Evolutionary conservation across 2,888 invertebrate species (phyloP).

Genomic region (Nomada lathburiana): DNA sequence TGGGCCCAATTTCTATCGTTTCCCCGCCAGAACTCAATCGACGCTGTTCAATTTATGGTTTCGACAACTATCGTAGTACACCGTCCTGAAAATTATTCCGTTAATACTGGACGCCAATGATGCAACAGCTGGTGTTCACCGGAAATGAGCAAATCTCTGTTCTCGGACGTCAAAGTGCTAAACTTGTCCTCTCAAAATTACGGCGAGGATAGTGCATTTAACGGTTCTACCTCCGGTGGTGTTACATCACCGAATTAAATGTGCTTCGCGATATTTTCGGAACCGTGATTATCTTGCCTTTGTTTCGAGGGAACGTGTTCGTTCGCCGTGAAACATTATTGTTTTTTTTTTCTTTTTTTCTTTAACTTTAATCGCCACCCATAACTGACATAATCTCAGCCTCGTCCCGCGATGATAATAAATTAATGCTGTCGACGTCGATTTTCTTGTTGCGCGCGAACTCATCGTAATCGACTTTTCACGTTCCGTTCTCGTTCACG

Average conservation of each 20-base stretch:
- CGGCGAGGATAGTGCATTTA: too few relatives aligned
- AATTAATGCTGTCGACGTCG: neutral
- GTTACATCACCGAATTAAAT: neutral
- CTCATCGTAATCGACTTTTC: conserved; percentile 11
- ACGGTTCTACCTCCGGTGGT: neutral
- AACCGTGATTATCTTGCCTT: too few relatives aligned
- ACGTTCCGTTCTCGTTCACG: conserved; percentile 42
- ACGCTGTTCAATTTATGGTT: neutral
- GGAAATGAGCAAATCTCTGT: neutral
- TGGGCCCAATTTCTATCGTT: neutral
- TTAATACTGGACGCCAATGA: neutral
- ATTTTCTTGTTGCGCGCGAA: conserved; percentile 8
- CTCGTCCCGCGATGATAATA: neutral
- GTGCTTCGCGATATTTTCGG: neutral
- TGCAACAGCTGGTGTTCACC: neutral
- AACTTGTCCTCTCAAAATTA: too few relatives aligned
- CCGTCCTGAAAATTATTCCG: neutral
- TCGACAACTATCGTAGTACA: conserved; percentile 12
- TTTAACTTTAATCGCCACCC: neutral
- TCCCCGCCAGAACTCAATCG: neutral
- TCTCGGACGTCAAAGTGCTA: too few relatives aligned
- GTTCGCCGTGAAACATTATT: neutral
- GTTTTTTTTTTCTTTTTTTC: neutral
- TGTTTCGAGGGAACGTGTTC: too few relatives aligned
- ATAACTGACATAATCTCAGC: neutral